These are phyloP conservation scores for Bombyx huttoni DNA, from an alignment of 2,888 invertebrate genomes.

Conservation along the genomic window DNA sequence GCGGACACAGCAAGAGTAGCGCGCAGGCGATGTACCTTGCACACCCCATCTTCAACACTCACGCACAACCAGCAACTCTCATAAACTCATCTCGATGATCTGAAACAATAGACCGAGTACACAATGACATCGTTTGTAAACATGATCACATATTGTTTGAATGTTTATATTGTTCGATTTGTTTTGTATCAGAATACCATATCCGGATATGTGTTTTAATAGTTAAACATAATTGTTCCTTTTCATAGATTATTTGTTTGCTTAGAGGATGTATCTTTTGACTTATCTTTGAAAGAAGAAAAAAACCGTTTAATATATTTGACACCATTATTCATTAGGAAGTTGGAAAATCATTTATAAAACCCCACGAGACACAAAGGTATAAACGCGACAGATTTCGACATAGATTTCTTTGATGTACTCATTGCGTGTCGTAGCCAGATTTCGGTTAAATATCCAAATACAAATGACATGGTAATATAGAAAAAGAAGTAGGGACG, in stretches of 20 bases:
- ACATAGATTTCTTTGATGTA: neutral
- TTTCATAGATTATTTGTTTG: too few relatives aligned
- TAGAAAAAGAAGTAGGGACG: constrained; percentile 36
- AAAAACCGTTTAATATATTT: neutral
- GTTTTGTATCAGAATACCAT: neutral
- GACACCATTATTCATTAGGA: neutral
- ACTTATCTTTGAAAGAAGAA: neutral
- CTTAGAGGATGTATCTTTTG: too few relatives aligned
- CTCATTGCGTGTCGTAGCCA: constrained; percentile 14
- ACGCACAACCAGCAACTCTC: constrained; percentile 27
- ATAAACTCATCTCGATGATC: constrained; percentile 55
- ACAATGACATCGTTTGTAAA: constrained; percentile 9
- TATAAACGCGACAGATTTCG: neutral
- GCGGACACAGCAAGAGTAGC: constrained; percentile 50
- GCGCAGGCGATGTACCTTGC: constrained; percentile 44
- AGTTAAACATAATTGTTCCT: too few relatives aligned
- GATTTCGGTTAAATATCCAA: constrained; percentile 28
- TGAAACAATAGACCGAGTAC: constrained; percentile 29
- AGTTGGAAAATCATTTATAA: neutral
- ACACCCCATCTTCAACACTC: constrained; percentile 34
- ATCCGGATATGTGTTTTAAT: neutral
- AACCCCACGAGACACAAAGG: neutral
- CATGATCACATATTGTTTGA: constrained; percentile 2
- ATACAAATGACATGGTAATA: constrained; percentile 44
- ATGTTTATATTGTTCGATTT: neutral